Evolutionary conservation across 2,113 vertebrate genomes (phyloP), one percentile per base, ranked within the genome.

Genomic region (Microtus richardsoni): DNA sequence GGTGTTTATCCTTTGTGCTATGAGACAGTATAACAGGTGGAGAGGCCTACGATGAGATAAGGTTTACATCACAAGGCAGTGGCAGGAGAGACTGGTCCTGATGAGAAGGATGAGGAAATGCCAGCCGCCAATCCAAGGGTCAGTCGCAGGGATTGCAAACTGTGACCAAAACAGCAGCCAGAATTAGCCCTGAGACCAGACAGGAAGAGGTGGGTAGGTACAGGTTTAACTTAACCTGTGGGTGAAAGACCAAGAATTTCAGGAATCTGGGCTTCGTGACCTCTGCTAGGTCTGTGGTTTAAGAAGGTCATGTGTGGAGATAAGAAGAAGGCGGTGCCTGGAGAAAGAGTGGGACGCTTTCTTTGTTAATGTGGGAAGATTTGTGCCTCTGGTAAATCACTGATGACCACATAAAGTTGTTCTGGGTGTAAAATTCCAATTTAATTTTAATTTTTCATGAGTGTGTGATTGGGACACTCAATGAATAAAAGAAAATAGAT

Each of bases 381-480:
- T 26, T 66, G 64, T 47, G 17, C 36, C 13, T 17, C 14, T 19
- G 68, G 41, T 22, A 54, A 80, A 26, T 41, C 44, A 47, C 58
- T 54, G 58, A 21, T 66, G 52, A 22, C 14, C 49, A 41, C 21
- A 47, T 33, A 7, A 47, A 7, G 12, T 66, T 92, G 83, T 73
- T 47, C 74, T 71, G 22, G 26, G 2, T 62, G 21, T 54, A 14
- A 39, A 66, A 47, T 77, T 62, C 39, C 13, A 28, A 58, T 36
- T 91, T 87, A 49, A 75, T 75, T 91, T 68, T 88, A 60, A n/a
- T 71, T 86, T 78, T 33, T 26, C 30, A 62, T 62, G 74, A 93
- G 62, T 21, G 36, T 41, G 39, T 41, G 30, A 58, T 82, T 24
- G 71, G 77, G 17, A 78, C 66, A 21, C 36, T 47, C 87, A 64